Evolutionary conservation across 2,797 vertebrate genomes (phyloP), one percentile per base, ranked within the genome.

Genomic region (Sebastes itinus): DNA sequence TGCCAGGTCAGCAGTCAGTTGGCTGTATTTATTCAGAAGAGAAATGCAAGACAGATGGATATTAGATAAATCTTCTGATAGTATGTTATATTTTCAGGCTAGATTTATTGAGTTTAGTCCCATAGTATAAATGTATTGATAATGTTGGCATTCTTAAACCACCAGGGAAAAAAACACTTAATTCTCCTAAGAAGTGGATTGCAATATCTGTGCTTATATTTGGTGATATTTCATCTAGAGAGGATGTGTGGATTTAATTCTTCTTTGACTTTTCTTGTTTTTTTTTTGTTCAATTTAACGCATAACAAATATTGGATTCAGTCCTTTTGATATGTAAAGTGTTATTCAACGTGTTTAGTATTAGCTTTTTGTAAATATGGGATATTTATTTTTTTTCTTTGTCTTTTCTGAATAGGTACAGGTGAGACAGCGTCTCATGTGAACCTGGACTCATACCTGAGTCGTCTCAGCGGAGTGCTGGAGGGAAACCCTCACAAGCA

Each of bases 381-480:
- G 54, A 56, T 56, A 3, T 23, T 56, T 55, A 0, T 55, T 54
- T 49, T 52, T 20, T n/a, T 54, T 54, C 8, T 49, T 49, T 49
- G 11, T 20, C 61, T 77, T 72, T 28, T 54, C 2, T 74, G 8
- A 81, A 3, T 76, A 99, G 98, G 97, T 59, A 97, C 97, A 0
- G 97, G 97, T 11, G 98, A 99, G 86, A 99, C 97, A 0, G 97
- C 98, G 1, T 99, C 98, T 0, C 92, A 97, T 65, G 96, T 96
- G 72, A 99, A 97, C 12, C 94, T 99, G 86, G 99, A 99, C 86
- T 97, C 98, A 6, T 99, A 99, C 88, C 96, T 99, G 96, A 97
- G 97, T 60, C 97, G 97, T 82, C 94, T 99, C 77, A 98, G 96
- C 85, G 97, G 96, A 2, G 94, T 96, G 66, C 97, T 99, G 0